These are phyloP conservation scores for Drosophila tanythrix DNA, from an alignment of 2,888 invertebrate genomes.

Conservation along the genomic window DNA sequence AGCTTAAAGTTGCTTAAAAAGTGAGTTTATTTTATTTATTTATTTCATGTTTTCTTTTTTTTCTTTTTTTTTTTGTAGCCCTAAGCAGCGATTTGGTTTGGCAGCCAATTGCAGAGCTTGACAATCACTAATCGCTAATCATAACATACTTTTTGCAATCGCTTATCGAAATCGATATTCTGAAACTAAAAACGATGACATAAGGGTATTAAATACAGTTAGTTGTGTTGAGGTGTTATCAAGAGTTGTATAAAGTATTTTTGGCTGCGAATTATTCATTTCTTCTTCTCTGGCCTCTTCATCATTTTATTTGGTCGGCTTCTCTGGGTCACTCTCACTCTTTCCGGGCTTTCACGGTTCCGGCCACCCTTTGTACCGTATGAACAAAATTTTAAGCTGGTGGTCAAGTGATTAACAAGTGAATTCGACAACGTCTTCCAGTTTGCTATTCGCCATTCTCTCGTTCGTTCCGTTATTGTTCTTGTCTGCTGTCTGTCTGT, in stretches of 20 bases:
- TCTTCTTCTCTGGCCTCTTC: constrained; percentile 7
- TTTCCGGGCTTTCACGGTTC: constrained; percentile 54
- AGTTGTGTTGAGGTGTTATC: constrained; percentile 16
- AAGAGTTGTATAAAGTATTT: constrained; percentile 16
- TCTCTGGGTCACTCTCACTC: neutral
- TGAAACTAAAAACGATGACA: constrained; percentile 37
- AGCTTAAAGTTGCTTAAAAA: constrained; percentile 21
- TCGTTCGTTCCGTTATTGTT: constrained; percentile 22
- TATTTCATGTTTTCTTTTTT: neutral
- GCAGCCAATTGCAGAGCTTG: constrained; percentile 28
- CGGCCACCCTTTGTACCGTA: constrained; percentile 81
- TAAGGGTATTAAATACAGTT: constrained; percentile 4
- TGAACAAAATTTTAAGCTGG: constrained; percentile 84
- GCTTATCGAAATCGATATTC: constrained; percentile 27
- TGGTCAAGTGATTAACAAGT: constrained; percentile 82
- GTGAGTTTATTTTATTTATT: neutral
- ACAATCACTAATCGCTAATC: constrained; percentile 22
- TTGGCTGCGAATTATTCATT: constrained; percentile 9
- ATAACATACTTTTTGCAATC: constrained; percentile 14
- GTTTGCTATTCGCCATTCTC: constrained; percentile 20
- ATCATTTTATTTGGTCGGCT: constrained; percentile 10
- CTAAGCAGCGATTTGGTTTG: constrained; percentile 48
- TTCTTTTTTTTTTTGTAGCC: constrained; percentile 8
- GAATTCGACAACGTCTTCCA: constrained; percentile 25
- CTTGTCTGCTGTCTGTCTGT: constrained; percentile 9